Evolutionary conservation across 2,113 vertebrate genomes (phyloP).

Genomic region (Mastomys natalensis): DNA sequence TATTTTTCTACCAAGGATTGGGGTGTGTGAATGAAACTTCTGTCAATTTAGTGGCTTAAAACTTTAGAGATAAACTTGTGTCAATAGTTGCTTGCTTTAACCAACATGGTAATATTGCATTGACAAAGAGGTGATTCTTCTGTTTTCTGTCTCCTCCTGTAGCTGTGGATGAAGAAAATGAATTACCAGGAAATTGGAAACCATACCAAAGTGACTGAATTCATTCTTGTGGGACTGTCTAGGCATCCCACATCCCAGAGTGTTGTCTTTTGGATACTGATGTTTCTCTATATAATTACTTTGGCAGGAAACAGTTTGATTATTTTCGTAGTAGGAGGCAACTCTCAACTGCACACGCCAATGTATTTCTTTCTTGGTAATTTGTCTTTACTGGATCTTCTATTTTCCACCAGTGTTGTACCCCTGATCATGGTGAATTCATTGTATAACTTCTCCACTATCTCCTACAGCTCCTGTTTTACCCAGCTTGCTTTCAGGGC

Average conservation of each 20-base stretch:
- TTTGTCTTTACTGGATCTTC: slow-evolving; percentile 58
- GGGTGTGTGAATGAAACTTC: neutral
- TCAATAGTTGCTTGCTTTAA: neutral
- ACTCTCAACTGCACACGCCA: slow-evolving; percentile 34
- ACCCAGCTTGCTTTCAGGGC: slow-evolving; percentile 36
- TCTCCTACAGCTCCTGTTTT: slow-evolving; percentile 55
- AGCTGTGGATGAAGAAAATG: slow-evolving; percentile 42
- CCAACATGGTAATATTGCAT: neutral
- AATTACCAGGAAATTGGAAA: slow-evolving; percentile 64
- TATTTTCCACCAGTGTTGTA: slow-evolving; percentile 53
- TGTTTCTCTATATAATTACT: slow-evolving; percentile 46
- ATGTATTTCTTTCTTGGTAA: slow-evolving; percentile 63
- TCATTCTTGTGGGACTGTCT: slow-evolving; percentile 63
- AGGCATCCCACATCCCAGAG: slow-evolving; percentile 27
- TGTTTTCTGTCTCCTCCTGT: neutral
- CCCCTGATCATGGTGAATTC: slow-evolving; percentile 23
- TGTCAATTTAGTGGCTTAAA: neutral
- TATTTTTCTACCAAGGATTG: neutral
- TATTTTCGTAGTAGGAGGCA: slow-evolving; percentile 45
- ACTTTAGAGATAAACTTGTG: neutral
- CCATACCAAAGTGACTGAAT: slow-evolving; percentile 56
- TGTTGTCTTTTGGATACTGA: slow-evolving; percentile 47
- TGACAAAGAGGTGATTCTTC: neutral
- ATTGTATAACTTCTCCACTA: slow-evolving; percentile 46
- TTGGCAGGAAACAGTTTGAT: slow-evolving; percentile 55